Evolutionary conservation across 2,888 invertebrate genomes (phyloP).

Genomic region (Thereva nobilitata): DNA sequence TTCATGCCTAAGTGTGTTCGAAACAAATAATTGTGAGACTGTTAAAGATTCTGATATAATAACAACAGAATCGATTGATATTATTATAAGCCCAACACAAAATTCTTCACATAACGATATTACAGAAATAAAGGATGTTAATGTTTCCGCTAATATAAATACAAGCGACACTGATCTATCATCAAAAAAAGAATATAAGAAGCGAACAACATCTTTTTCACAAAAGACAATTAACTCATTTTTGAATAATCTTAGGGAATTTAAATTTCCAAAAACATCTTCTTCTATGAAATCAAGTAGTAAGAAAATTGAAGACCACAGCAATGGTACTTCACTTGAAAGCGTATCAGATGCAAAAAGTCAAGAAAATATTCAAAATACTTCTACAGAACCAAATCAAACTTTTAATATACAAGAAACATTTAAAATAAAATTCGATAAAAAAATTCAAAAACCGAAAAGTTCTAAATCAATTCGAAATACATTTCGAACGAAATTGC

Average conservation of each 20-base stretch:
- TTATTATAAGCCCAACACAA: background rate
- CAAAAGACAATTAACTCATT: constrained; percentile 55
- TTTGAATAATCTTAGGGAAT: constrained; percentile 53
- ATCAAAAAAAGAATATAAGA: constrained; percentile 45
- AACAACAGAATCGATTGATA: background rate
- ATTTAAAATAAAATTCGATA: background rate
- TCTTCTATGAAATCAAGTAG: too few species aligned
- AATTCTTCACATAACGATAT: background rate
- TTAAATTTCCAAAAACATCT: constrained; percentile 52
- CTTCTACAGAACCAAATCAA: background rate
- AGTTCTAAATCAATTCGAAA: constrained; percentile 52
- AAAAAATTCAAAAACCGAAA: background rate
- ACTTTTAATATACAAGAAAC: background rate
- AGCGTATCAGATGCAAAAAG: background rate
- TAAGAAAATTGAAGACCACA: background rate
- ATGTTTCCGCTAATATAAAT: background rate
- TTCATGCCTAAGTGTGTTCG: background rate
- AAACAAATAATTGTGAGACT: background rate
- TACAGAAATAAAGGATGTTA: background rate
- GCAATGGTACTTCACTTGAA: background rate
- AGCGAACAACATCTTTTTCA: constrained; percentile 56
- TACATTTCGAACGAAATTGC: constrained; percentile 55
- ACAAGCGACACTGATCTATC: background rate
- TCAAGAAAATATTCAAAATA: background rate
- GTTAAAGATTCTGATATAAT: background rate